Base-by-base conservation (phyloP, 2,797 vertebrate species). In the Pempheris klunzingeri region DNA sequence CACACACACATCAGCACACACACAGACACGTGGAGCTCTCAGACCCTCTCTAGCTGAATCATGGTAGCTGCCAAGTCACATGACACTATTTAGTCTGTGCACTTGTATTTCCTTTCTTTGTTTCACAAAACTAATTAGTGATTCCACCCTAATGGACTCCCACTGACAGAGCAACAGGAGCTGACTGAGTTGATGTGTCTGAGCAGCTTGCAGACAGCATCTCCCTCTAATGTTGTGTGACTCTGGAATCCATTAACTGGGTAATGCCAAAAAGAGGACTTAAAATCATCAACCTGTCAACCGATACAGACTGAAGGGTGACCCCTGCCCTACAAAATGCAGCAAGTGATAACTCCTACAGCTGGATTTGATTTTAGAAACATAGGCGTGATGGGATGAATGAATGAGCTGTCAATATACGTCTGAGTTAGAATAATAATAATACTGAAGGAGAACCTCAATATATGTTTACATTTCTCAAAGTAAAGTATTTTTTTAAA, bases 161-260 rank as follows among this genome's bases (percentile, higher is more conserved):
- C 38, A 55, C 41, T 14, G 47, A 38, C 62, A 34, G 20, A 72
- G 63, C 41, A 68, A 67, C 41, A 73, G 58, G 59, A 64, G 43
- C 7, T 52, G 34, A 66, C 66, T 70, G 49, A 32, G 30, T 28
- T 71, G 20, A 61, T 70, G 54, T 65, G 74, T 70, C 61, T 22
- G 60, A 74, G 60, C 71, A 74, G 71, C 60, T 71, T 62, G 50
- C 55, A 50, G 50, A 71, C 52, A 71, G 32, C 36, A 15, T 59
- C 77, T 82, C 28, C 24, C 46, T 39, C 30, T 28, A 71, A 74
- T 71, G 63, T 34, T 64, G 59, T 70, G 58, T 65, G 52, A 74
- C 65, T 60, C 38, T 82, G 38, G 46, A 53, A 52, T 71, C 66
- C 50, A 79, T 79, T 78, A 63, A 53, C 57, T 59, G 32, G 26